Percentiles rank a stretch among this genome's conserved stretches.
Conservation (phyloP, 2,113 vertebrate species). For the Hypomesus transpacificus region DNA sequence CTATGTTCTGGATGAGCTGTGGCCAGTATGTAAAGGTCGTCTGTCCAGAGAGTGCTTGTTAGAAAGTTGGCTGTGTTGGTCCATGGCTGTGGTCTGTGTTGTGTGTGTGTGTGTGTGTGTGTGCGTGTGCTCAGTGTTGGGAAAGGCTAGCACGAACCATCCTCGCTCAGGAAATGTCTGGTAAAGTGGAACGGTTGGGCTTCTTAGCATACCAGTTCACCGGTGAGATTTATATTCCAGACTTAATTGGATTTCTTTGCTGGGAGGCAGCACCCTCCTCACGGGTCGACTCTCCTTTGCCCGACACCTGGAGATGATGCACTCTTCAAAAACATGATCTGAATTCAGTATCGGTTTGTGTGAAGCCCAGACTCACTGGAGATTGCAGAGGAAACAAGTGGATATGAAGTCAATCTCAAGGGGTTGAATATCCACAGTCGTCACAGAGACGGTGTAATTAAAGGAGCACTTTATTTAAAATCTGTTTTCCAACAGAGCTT, state of each 20-base stretch:
- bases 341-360: conserved; percentile 8
- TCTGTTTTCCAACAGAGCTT: no score
- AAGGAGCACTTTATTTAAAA: no score
- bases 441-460: no score
- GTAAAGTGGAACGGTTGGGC: not conserved
- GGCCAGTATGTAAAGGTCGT: no score
- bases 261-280: not conserved
- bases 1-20: no score
- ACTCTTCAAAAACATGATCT: not conserved
- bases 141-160: not conserved
- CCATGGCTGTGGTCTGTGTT: no score
- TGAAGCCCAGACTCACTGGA: not conserved
- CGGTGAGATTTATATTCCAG: not conserved
- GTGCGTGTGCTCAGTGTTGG: no score
- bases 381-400: not conserved
- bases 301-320: conserved; percentile 1
- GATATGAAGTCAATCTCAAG: not conserved
- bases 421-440: no score
- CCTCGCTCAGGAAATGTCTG: not conserved
- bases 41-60: no score
- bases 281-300: not conserved
- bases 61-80: no score
- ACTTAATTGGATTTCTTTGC: conserved; percentile 1
- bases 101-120: no score
- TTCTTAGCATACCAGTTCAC: conserved; percentile 3